Percentiles rank a stretch among this genome's conserved stretches.
Evolutionary conservation across 2,113 vertebrate genomes (phyloP).

Genomic region (Prionailurus bengalensis): DNA sequence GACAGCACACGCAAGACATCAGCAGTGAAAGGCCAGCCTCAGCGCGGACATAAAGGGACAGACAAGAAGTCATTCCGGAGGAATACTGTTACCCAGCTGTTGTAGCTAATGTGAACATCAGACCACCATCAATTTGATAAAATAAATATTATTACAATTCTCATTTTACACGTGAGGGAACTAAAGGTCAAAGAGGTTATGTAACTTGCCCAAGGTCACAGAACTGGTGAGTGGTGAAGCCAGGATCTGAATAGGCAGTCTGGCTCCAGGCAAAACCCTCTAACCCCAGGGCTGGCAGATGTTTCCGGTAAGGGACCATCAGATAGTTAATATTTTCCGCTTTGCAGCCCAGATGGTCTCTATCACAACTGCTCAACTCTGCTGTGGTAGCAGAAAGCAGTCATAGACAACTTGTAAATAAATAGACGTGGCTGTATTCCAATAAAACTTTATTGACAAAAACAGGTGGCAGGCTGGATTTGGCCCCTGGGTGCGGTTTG

Average conservation of each 20-base stretch:
- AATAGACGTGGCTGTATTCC: neutral
- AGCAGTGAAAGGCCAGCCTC: neutral
- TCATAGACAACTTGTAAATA: neutral
- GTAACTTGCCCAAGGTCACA: neutral
- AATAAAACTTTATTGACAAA: slow-evolving; percentile 69
- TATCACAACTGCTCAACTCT: neutral
- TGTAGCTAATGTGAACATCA: neutral
- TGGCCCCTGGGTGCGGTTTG: neutral
- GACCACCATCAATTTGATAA: neutral
- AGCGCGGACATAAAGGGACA: neutral
- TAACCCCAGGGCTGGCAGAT: too few species aligned
- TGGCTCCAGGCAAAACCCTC: neutral
- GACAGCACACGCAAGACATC: fast-evolving
- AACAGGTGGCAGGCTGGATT: neutral
- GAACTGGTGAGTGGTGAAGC: neutral
- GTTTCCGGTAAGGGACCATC: neutral
- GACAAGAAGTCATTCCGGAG: neutral
- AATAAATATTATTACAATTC: neutral
- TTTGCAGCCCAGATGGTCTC: neutral
- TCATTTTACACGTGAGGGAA: neutral
- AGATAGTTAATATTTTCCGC: neutral
- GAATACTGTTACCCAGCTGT: fast-evolving
- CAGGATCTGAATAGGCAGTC: neutral
- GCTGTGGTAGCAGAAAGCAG: neutral
- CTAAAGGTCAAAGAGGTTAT: neutral